Conservation (phyloP, 2,888 invertebrate genomes). For the Eilema griseolum region DNA sequence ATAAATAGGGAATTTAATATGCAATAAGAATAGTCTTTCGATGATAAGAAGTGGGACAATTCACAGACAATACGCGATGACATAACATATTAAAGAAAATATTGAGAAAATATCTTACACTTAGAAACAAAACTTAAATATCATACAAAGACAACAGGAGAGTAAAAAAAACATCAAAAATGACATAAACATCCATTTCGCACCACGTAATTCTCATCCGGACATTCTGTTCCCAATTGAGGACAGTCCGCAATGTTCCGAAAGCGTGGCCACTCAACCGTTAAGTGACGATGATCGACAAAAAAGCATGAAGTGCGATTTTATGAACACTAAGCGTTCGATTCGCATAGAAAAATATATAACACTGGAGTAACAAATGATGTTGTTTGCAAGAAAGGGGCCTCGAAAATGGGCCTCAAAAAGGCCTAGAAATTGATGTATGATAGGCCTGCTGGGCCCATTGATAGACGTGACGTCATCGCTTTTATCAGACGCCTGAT, state of each 20-base stretch:
- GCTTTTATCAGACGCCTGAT: constrained; percentile 55
- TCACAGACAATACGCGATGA: neutral
- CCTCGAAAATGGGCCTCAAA: constrained; percentile 65
- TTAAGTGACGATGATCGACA: constrained; percentile 87
- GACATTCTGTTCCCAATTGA: neutral
- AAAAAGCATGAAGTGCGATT: constrained; percentile 86
- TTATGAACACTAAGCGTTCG: constrained; percentile 84
- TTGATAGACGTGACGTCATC: constrained; percentile 74
- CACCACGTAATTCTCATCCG: neutral
- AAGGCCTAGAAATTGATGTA: constrained; percentile 68
- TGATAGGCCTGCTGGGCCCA: constrained; percentile 57
- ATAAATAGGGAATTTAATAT: no score
- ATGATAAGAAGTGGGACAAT: neutral
- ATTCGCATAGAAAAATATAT: constrained; percentile 76
- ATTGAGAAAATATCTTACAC: neutral
- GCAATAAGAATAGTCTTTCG: no score
- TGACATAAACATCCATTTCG: neutral
- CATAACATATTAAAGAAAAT: neutral
- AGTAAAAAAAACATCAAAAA: neutral
- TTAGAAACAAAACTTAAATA: no score
- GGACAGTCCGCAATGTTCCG: constrained; percentile 20
- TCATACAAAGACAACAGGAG: no score
- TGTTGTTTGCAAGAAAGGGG: constrained; percentile 80
- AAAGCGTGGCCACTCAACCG: constrained; percentile 60
- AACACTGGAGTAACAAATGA: constrained; percentile 85